Evolutionary conservation across 2,888 invertebrate genomes (phyloP), one percentile per base, ranked within the genome.

Genomic region (Achlya flavicornis): DNA sequence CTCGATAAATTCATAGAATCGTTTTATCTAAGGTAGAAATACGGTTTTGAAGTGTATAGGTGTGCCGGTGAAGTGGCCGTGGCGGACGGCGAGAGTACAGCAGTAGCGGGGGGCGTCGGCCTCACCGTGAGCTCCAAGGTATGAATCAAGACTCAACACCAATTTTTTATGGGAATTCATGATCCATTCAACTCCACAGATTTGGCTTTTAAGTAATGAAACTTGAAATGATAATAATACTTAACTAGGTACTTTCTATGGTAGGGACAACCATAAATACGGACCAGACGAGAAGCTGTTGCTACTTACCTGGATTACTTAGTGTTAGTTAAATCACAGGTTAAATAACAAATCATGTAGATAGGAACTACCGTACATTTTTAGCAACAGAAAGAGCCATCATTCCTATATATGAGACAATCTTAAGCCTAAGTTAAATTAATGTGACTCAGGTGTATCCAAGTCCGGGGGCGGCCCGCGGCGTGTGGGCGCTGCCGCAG

Each of bases 391-490:
- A 26, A 26, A 26, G 26, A 26, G 26, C 26, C 2, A 26, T 26
- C 26, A 26, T 26, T 26, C 26, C 26, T 26, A 26, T 26, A 26
- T 26, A 26, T 26, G 26, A 26, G 1, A 26, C 26, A 1, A 26
- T 26, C 26, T 26, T 26, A 16, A 48, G 6, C 48, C 10, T 10
- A 16, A 46, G 3, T 14, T 12, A n/a, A 1, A 41, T 11, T 8
- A 32, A 57, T 19, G 7, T 19, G 19, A 19, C 41, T 43, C 72
- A 96, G 93, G 96, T 97, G 92, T 96, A 96, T 88, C 97, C 97
- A 71, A 97, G 97, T 91, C 97, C 97, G 94, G 97, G 97, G 95
- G 96, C 97, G 91, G 97, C 97, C 93, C 97, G 97, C 89, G 97
- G 97, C 91, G 97, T 97, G 87, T 97, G 97, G 97, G 97, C 97